Base-by-base conservation (phyloP, 2,113 vertebrate genomes). In the Crypturellus undulatus region DNA sequence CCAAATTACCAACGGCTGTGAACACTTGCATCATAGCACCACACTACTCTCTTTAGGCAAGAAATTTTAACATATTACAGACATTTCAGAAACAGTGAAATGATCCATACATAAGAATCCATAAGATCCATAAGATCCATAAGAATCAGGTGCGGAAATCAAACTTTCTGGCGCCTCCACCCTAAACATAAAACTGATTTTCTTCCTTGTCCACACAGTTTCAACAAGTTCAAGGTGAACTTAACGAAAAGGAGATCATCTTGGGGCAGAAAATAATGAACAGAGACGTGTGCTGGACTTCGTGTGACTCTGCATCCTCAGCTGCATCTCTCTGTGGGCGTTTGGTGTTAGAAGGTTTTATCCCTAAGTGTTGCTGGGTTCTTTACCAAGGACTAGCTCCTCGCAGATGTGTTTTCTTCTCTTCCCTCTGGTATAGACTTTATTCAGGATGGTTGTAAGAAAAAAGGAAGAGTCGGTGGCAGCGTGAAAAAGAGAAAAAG, bases 341-440 rank as follows among this genome's bases (percentile, higher is more conserved):
- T 84, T 81, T 91, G 73, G 77, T 94, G 92, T 93, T 64, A 84
- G 84, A 93, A 88, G 59, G 32, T 7, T 87, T 60, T 25, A 56
- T 54, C 21, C 36, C 40, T 28, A 88, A 68, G 72, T 78, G 87
- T 19, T 90, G 72, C 73, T 93, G 60, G 36, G 56, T 20, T 80
- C 60, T 87, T 75, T 72, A 60, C 47, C 62, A 79, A 77, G 36
- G n/a, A 78, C 28, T 64, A 59, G 34, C 49, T 89, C 65, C 60
- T 93, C 83, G 62, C 49, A 69, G 56, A 87, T 30, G 43, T 34
- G 43, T 64, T 84, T 83, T 83, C 49, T 82, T 73, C 51, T 84
- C 56, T 59, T 84, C 69, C 73, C 84, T 52, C 60, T 64, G 89
- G 70, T 92, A 30, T 13, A 78, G n/a, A 45, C 10, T 75, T 80